Conservation (phyloP, 2,797 vertebrate species). For the Otolemur crassicaudatus region DNA sequence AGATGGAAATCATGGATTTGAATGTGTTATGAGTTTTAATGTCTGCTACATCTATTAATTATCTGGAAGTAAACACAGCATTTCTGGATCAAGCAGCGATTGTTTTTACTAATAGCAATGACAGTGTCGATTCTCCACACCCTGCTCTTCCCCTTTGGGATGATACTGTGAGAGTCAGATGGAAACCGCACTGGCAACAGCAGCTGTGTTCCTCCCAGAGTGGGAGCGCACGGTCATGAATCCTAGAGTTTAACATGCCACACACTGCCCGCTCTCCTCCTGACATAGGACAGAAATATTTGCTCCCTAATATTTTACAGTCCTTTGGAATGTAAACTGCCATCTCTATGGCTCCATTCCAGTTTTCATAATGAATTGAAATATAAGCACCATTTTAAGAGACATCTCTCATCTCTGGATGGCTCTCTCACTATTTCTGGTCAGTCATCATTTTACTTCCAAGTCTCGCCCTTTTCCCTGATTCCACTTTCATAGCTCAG, state of each 20-base stretch:
- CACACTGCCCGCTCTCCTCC: background rate
- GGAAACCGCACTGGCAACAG: rapidly evolving
- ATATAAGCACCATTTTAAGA: slow-evolving; percentile 23
- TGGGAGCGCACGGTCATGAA: no score
- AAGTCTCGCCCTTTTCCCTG: background rate
- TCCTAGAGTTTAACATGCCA: background rate
- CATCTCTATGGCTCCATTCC: background rate
- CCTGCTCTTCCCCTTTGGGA: rapidly evolving
- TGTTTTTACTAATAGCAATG: background rate
- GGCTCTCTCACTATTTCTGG: background rate
- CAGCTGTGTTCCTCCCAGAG: rapidly evolving
- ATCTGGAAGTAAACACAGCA: background rate
- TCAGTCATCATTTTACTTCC: background rate
- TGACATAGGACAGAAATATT: background rate
- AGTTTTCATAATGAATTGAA: background rate
- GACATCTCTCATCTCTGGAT: background rate
- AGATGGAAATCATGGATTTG: background rate
- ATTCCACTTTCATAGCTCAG: background rate
- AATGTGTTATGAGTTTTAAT: background rate
- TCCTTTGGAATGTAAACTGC: background rate
- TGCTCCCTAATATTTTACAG: background rate
- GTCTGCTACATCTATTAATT: background rate
- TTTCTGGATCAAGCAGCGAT: background rate
- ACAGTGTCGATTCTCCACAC: rapidly evolving
- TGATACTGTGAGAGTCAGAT: rapidly evolving